These are phyloP conservation scores for Eunapius fragilis DNA, from an alignment of 37 sponge, comb jelly and placozoan species.

Conservation along the genomic window DNA sequence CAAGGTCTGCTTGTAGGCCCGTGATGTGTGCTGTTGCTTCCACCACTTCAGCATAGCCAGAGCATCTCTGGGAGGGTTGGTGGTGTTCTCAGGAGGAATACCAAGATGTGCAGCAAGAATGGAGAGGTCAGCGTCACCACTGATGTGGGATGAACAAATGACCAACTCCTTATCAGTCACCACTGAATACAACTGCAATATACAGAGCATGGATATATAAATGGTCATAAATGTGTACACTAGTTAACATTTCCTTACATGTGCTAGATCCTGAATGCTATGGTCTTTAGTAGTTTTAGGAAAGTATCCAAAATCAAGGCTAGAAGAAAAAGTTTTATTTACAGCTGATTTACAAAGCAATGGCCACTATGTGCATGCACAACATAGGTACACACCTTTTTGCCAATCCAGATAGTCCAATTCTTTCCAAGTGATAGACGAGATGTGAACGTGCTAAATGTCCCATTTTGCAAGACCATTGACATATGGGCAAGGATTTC, in stretches of 20 bases:
- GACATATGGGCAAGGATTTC: not conserved
- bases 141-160: not conserved
- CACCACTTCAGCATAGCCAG: not conserved
- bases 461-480: not conserved
- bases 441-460: not conserved
- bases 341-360: too few relatives aligned
- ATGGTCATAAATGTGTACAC: too few relatives aligned
- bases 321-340: too few relatives aligned
- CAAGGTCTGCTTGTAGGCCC: not conserved
- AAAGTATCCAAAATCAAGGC: too few relatives aligned
- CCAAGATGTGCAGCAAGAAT: not conserved
- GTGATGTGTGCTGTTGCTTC: not conserved
- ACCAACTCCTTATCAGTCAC: not conserved
- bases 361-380: too few relatives aligned
- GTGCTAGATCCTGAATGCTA: too few relatives aligned
- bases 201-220: not conserved
- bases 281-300: too few relatives aligned
- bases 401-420: not conserved
- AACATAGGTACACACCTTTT: not conserved
- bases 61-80: not conserved
- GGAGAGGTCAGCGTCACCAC: not conserved
- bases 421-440: not conserved
- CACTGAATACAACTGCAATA: not conserved
- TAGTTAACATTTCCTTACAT: too few relatives aligned
- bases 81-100: not conserved